Percentiles rank a stretch among this genome's conserved stretches.
Conservation (phyloP, 1,140 invertebrate species). For the Armadillidium nasatum region DNA sequence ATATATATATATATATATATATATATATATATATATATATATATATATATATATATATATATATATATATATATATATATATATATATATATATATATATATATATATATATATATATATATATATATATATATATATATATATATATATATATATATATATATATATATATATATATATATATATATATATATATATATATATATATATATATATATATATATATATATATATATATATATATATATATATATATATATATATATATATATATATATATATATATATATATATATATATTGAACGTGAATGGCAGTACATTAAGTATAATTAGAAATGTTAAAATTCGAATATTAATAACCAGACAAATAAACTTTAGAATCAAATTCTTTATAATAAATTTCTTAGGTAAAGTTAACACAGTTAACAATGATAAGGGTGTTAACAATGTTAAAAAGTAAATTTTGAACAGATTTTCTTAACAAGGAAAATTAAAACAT, state of each 20-base stretch:
- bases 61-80: background rate
- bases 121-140: background rate
- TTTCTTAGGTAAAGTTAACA: no score
- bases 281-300: background rate
- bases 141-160: constrained; percentile 1
- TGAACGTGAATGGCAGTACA: no score
- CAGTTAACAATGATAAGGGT: no score
- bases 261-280: constrained; percentile 8
- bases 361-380: no score
- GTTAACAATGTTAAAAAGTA: no score
- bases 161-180: background rate
- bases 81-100: constrained; percentile 7
- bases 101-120: background rate
- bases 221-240: constrained; percentile 1
- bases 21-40: background rate
- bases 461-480: no score
- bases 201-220: background rate
- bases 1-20: background rate
- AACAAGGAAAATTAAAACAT: no score
- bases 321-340: no score
- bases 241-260: constrained; percentile 3
- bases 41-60: constrained; percentile 1
- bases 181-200: background rate
- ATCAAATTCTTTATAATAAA: no score
- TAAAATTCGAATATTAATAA: no score